These are phyloP conservation scores for Lepidocolaptes lacrymiger DNA, from an alignment of 2,797 vertebrate species.

Conservation along the genomic window DNA sequence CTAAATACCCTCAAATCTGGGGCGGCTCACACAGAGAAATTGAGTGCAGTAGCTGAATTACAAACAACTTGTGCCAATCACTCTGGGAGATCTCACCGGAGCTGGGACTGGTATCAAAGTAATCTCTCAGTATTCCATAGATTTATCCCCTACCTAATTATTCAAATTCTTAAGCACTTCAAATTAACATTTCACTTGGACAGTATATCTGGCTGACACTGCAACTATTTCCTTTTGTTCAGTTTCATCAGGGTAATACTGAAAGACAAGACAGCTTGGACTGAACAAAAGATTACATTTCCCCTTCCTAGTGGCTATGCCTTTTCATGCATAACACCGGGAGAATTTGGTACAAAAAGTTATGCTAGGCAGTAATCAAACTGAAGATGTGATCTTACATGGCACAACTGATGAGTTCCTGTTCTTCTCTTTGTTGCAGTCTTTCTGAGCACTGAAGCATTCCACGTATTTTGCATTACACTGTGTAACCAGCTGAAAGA, in stretches of 20 bases:
- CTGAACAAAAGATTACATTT: background rate
- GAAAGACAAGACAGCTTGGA: constrained; percentile 34
- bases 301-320: background rate
- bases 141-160: constrained; percentile 16
- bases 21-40: background rate
- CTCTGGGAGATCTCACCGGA: constrained; percentile 3
- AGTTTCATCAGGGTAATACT: constrained; percentile 6
- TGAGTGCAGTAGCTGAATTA: background rate
- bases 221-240: constrained; percentile 28
- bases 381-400: constrained; percentile 81
- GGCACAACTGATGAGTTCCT: constrained; percentile 98
- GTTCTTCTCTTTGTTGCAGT: constrained; percentile 99
- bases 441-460: constrained; percentile 97
- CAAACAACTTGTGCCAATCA: background rate
- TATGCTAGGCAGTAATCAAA: constrained; percentile 33
- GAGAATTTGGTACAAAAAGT: constrained; percentile 21
- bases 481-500: constrained; percentile 92
- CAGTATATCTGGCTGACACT: constrained; percentile 1
- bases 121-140: background rate
- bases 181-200: constrained; percentile 52
- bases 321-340: background rate
- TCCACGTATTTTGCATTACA: constrained; percentile 92
- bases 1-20: background rate
- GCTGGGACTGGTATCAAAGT: background rate
- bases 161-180: constrained; percentile 16